Percentiles rank a stretch among this genome's conserved stretches.
Evolutionary conservation across 2,113 vertebrate genomes (phyloP).

Genomic region (Alethe diademata): DNA sequence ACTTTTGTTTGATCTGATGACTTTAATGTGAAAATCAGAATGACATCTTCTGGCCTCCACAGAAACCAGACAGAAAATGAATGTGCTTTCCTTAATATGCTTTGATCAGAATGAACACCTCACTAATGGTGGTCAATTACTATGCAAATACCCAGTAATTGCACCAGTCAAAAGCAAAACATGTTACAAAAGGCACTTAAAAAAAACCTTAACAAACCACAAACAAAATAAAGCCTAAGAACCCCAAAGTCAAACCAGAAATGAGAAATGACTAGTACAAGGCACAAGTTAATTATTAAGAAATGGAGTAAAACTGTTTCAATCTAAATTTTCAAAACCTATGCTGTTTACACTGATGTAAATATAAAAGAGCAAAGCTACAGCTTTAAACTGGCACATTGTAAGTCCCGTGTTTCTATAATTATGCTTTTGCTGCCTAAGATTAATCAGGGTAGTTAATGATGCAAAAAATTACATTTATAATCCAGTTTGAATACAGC

Average conservation of each 20-base stretch:
- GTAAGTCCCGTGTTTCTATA: conserved; percentile 56
- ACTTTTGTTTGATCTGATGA: background rate
- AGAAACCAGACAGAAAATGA: background rate
- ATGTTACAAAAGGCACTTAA: background rate
- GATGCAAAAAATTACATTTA: conserved; percentile 83
- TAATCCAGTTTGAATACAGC: conserved; percentile 81
- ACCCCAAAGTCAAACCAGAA: background rate
- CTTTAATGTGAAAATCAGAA: background rate
- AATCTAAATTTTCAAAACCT: background rate
- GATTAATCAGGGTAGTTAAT: conserved; percentile 79
- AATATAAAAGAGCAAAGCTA: conserved; percentile 10
- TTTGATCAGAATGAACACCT: background rate
- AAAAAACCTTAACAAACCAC: background rate
- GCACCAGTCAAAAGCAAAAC: conserved; percentile 42
- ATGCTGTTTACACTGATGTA: background rate
- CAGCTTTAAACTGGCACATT: conserved; percentile 37
- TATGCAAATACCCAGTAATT: conserved; percentile 55
- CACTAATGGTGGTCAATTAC: conserved; percentile 32
- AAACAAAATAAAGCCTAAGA: background rate
- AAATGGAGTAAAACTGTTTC: background rate
- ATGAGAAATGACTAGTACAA: background rate
- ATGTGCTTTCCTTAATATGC: background rate
- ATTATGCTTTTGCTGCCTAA: conserved; percentile 77
- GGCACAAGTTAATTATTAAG: background rate
- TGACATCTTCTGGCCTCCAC: background rate